Conservation (phyloP, 35 echinoderm and acorn worm species). For the Apostichopus parvimensis region DNA sequence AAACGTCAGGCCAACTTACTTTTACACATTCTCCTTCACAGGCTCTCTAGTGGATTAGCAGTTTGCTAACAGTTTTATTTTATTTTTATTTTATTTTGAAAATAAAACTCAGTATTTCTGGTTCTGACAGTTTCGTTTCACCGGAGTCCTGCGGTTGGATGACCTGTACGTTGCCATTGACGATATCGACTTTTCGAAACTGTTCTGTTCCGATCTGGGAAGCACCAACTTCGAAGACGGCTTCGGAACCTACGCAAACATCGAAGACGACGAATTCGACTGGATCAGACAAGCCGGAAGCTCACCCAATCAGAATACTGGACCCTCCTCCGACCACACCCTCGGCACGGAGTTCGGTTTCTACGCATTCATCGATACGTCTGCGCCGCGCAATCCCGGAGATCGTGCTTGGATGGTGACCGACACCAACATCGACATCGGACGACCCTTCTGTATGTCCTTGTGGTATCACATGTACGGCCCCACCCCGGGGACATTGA, state of each 20-base stretch:
- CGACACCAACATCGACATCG: constrained; percentile 55
- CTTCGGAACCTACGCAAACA: constrained; percentile 31
- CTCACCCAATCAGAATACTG: constrained; percentile 52
- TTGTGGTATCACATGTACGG: constrained; percentile 88
- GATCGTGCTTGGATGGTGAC: constrained; percentile 60
- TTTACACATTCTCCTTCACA: too few relatives aligned
- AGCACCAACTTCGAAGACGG: constrained; percentile 29
- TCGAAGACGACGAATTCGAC: constrained; percentile 36
- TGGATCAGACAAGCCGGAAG: constrained; percentile 37
- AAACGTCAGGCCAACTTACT: too few relatives aligned
- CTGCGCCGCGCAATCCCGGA: constrained; percentile 30
- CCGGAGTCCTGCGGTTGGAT: constrained; percentile 1
- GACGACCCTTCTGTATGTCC: constrained; percentile 57
- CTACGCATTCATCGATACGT: constrained; percentile 81
- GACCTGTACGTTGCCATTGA: constrained; percentile 38
- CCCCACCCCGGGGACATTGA: constrained; percentile 3
- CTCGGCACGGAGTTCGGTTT: constrained; percentile 68
- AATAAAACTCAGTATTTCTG: too few relatives aligned
- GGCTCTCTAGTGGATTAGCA: too few relatives aligned
- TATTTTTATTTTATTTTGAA: too few relatives aligned
- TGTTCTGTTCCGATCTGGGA: constrained; percentile 15
- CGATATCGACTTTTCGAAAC: constrained; percentile 25
- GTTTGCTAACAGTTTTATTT: too few relatives aligned
- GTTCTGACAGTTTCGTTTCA: constrained; percentile 17
- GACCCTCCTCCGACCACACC: constrained; percentile 79